Base-by-base conservation (phyloP, 2,888 invertebrate genomes). In the Mythimna ferrago region DNA sequence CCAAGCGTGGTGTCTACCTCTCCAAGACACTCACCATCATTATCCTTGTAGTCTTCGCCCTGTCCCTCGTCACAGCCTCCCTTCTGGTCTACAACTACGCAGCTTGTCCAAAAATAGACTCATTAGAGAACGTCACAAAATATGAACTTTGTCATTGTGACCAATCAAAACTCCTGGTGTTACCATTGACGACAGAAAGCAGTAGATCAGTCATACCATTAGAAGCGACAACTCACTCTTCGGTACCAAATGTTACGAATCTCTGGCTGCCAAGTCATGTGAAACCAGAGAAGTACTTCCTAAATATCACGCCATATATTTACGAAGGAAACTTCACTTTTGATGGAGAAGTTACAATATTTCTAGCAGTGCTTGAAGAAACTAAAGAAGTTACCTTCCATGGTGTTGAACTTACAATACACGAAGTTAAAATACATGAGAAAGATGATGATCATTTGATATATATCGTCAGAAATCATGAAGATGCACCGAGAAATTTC, bases 251-350 rank as follows among this genome's bases (percentile, higher is more conserved):
- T 78, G 82, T 71, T 74, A 80, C 48, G 84, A 97, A 98, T 89
- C 97, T 98, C 2, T 97, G 98, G 85, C 92, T 98, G 75, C 98
- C 98, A 0, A 96, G 93, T 70, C 96, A 97, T 58, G 94, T 98
- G 0, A 93, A 96, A 66, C 98, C 98, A 2, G 95, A 97, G 60
- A 97, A 97, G 44, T 98, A 98, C 89, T 97, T 97, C 78, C 92
- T 98, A 6, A 97, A 97, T 81, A 93, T 98, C 73, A 97, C 97
- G 57, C 98, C 98, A 0, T 98, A 97, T 86, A 97, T 98, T 73
- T 96, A 95, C 87, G 97, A 97, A 88, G 97, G 97, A 1, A 98
- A 98, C 89, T 98, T 98, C 85, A 98, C 98, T 19, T 98, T 98
- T 89, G 95, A 97, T 79, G 98, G 98, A 57, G 97, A 97, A 92